Evolutionary conservation across 1,140 invertebrate genomes (phyloP).

Genomic region (Caenorhabditis inopinata): DNA sequence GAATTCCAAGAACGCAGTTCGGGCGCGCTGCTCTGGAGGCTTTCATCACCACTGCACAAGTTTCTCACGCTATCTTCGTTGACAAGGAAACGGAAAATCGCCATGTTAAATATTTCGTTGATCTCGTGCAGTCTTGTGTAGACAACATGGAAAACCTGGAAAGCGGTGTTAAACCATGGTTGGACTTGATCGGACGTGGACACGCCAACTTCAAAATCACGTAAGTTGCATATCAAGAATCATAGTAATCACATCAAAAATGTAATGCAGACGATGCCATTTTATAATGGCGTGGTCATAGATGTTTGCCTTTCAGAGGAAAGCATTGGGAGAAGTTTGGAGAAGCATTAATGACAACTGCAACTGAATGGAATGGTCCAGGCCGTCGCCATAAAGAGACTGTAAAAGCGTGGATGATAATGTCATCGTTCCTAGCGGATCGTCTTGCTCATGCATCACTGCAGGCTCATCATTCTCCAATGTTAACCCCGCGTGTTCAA

Average conservation of each 20-base stretch:
- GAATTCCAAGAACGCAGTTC: background rate
- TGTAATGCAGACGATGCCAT: too few species aligned
- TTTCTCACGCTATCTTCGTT: background rate
- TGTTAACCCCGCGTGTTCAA: constrained; percentile 36
- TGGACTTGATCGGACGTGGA: constrained; percentile 53
- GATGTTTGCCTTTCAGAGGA: constrained; percentile 37
- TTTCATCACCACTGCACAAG: background rate
- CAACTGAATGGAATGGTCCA: constrained; percentile 55
- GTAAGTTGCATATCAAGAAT: constrained; percentile 12
- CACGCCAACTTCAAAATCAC: constrained; percentile 52
- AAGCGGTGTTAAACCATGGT: constrained; percentile 48
- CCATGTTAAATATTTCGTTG: constrained; percentile 54
- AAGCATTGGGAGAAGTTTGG: constrained; percentile 57
- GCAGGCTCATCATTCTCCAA: constrained; percentile 1
- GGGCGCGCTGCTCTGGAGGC: background rate
- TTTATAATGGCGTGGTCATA: too few species aligned
- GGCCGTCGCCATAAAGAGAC: constrained; percentile 53
- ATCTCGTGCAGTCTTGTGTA: constrained; percentile 52
- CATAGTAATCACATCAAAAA: background rate
- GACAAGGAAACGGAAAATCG: constrained; percentile 41
- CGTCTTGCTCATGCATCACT: constrained; percentile 33
- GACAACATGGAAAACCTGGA: constrained; percentile 56
- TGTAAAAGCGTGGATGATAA: constrained; percentile 49
- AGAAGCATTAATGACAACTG: constrained; percentile 43
- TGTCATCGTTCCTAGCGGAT: constrained; percentile 41